phyloP scores from a whole-genome alignment of 2,888 invertebrate genomes.

The Alitta virens region DNA sequence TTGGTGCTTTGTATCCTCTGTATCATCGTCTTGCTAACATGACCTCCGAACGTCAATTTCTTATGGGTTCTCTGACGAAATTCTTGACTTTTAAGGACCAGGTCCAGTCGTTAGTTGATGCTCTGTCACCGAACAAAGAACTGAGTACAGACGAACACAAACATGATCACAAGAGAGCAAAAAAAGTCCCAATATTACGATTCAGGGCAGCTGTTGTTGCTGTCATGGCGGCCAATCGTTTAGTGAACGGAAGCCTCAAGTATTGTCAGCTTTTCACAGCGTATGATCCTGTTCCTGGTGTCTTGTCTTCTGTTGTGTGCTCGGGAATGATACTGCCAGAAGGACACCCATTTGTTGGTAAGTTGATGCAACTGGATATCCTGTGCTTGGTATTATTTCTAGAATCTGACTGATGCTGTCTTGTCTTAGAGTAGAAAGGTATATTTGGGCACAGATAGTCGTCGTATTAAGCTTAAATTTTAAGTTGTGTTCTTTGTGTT shows the following conservation, averaged over 20 bases:
- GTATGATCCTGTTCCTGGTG: conserved; percentile 36
- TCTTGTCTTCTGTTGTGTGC: conserved; percentile 40
- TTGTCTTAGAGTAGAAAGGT: too few species aligned
- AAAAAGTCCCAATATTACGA: conserved; percentile 32
- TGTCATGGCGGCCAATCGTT: conserved; percentile 49
- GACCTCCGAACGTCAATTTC: conserved; percentile 39
- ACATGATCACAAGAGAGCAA: conserved; percentile 17
- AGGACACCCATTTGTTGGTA: conserved; percentile 26
- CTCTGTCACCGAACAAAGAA: not conserved
- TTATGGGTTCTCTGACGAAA: conserved; percentile 41
- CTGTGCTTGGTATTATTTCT: too few species aligned
- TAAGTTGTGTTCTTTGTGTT: too few species aligned
- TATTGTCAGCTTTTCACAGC: conserved; percentile 41
- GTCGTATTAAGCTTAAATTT: too few species aligned
- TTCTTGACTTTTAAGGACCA: conserved; percentile 44
- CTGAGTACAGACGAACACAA: conserved; percentile 27
- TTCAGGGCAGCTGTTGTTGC: conserved; percentile 46
- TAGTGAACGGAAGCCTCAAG: conserved; percentile 33
- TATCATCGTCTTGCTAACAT: conserved; percentile 36
- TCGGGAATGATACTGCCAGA: conserved; percentile 36
- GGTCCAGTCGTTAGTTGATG: conserved; percentile 13
- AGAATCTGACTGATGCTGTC: too few species aligned
- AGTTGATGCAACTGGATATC: too few species aligned
- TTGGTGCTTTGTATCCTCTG: conserved; percentile 49
- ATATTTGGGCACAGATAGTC: too few species aligned